Conservation (phyloP, 2,113 vertebrate genomes). For the Heteronetta atricapilla region DNA sequence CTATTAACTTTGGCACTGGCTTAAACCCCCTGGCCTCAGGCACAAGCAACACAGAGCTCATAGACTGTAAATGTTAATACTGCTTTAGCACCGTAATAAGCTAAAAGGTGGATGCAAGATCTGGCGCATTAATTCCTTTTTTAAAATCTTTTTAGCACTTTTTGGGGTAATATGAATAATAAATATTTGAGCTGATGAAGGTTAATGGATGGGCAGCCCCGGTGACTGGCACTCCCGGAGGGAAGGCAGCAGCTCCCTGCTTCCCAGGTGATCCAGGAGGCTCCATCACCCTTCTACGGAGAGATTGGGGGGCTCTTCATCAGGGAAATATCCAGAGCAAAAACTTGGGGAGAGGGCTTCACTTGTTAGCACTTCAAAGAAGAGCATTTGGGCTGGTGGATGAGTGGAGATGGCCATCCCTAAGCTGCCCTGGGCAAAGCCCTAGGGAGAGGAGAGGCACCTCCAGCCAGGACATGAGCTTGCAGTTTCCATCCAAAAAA, state of each 20-base stretch:
- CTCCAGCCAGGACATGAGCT: not conserved
- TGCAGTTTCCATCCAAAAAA: fast-evolving
- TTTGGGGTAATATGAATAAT: conserved; percentile 68
- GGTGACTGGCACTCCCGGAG: not conserved
- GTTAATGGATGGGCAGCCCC: conserved; percentile 48
- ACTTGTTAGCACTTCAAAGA: not conserved
- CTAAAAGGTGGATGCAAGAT: conserved; percentile 70
- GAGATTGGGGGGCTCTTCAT: not conserved
- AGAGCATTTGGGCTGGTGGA: not conserved
- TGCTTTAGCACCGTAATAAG: conserved; percentile 69
- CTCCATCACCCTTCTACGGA: not conserved
- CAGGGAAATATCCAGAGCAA: not conserved
- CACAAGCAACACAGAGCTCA: conserved; percentile 56
- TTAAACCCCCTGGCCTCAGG: conserved; percentile 64
- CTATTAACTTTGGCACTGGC: conserved; percentile 63
- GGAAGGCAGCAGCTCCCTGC: not conserved
- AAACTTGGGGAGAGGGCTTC: not conserved
- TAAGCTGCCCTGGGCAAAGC: not conserved
- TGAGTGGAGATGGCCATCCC: not conserved
- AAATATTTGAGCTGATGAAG: conserved; percentile 68
- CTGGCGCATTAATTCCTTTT: conserved; percentile 64
- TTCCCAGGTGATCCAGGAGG: not conserved
- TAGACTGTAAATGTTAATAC: conserved; percentile 71
- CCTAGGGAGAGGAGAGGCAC: not conserved
- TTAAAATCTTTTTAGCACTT: conserved; percentile 65